A percentile compares a stretch with the other conserved stretches of the same genome.
Conservation (phyloP, 2,113 vertebrate species). For the Oophaga pumilio region DNA sequence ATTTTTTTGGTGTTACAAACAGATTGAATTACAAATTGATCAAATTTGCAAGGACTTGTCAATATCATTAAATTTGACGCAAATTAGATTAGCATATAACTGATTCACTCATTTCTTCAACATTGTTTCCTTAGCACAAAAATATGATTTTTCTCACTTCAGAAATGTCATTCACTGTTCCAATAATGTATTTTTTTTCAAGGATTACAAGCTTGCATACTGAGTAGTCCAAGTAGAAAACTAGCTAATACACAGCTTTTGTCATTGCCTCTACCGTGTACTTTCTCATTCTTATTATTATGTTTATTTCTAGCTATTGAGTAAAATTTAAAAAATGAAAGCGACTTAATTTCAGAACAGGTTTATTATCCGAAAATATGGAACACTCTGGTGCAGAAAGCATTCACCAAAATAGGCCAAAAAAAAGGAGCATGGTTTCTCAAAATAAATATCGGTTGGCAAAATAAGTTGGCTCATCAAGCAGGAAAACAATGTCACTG, state of each 20-base stretch:
- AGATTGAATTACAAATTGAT: too few species aligned
- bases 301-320: neutral
- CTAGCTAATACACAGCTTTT: neutral
- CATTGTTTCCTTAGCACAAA: too few species aligned
- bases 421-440: neutral
- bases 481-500: neutral
- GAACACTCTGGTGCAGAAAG: neutral
- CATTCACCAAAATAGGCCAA: neutral
- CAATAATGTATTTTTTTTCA: too few species aligned
- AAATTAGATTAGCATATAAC: too few species aligned
- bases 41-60: too few species aligned
- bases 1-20: too few species aligned
- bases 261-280: neutral
- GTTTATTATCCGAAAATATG: neutral
- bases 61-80: too few species aligned
- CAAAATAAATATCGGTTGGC: neutral
- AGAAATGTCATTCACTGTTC: too few species aligned
- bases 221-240: too few species aligned
- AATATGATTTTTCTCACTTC: too few species aligned
- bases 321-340: neutral
- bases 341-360: neutral
- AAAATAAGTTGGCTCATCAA: neutral
- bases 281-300: neutral
- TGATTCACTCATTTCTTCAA: too few species aligned
- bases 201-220: too few species aligned